These are phyloP conservation scores for Enteromius argenteus DNA, from an alignment of 2,797 vertebrate species.

Conservation along the genomic window DNA sequence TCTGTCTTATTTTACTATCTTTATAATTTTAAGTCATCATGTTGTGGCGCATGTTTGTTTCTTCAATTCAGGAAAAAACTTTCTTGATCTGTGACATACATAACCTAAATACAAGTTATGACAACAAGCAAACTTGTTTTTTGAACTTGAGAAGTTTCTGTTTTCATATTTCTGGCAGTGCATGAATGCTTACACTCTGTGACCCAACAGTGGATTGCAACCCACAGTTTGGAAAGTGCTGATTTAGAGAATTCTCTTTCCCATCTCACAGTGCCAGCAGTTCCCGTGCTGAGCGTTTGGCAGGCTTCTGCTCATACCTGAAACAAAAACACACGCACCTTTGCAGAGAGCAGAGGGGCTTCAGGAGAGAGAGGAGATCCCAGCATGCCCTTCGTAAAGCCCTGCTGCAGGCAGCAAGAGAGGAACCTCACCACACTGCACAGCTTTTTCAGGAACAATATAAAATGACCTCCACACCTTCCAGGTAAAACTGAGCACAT, in stretches of 20 bases:
- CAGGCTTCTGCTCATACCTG: conserved; percentile 96
- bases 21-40: not conserved
- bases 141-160: not conserved
- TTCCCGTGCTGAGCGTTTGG: conserved; percentile 90
- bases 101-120: not conserved
- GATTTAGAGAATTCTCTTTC: conserved; percentile 14
- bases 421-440: conserved; percentile 87
- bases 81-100: not conserved
- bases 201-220: not conserved
- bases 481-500: conserved; percentile 52
- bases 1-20: not conserved
- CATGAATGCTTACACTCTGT: not conserved
- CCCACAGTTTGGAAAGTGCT: conserved; percentile 10
- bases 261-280: conserved; percentile 72
- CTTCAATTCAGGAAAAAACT: not conserved
- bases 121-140: not conserved
- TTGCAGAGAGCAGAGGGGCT: conserved; percentile 93
- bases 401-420: conserved; percentile 91
- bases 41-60: not conserved
- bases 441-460: conserved; percentile 87
- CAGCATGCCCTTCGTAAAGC: conserved; percentile 90
- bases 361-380: conserved; percentile 92
- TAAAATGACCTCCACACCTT: conserved; percentile 53
- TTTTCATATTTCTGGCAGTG: not conserved
- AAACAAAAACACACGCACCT: conserved; percentile 97